Percentiles rank a stretch among this genome's conserved stretches.
These are phyloP conservation scores for Megaustenia siamemsis DNA, from an alignment of 2,888 invertebrate species.

Conservation along the genomic window DNA sequence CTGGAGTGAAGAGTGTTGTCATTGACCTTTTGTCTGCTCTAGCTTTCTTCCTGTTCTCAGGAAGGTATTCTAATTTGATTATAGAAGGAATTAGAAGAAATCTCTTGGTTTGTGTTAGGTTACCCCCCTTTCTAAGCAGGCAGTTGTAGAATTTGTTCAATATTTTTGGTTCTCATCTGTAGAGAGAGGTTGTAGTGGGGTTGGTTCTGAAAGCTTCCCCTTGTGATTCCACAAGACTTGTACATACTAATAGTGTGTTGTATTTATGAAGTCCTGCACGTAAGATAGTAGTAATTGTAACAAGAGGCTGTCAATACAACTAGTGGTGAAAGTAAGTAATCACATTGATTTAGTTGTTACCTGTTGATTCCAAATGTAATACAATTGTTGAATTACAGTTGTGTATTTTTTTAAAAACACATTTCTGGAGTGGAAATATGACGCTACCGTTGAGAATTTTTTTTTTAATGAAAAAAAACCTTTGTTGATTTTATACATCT, in stretches of 20 bases:
- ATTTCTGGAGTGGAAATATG: constrained; percentile 21
- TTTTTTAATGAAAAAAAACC: neutral
- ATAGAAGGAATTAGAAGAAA: neutral
- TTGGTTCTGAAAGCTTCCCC: neutral
- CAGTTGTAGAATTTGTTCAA: neutral
- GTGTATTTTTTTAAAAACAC: neutral
- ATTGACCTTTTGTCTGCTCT: neutral
- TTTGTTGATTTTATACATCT: constrained; percentile 40
- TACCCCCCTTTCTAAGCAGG: neutral
- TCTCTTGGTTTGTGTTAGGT: neutral
- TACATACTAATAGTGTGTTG: neutral
- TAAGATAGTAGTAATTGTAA: neutral
- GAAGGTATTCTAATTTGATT: neutral
- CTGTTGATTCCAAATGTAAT: constrained; percentile 20
- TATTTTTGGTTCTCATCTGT: neutral
- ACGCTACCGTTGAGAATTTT: neutral
- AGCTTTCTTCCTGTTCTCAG: neutral
- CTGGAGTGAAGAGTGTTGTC: neutral
- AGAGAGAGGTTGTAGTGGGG: neutral
- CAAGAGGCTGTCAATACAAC: neutral
- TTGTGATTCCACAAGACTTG: neutral
- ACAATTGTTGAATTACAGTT: constrained; percentile 21
- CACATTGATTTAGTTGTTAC: neutral
- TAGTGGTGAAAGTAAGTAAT: neutral
- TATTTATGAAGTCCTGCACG: neutral